phyloP scores from a whole-genome alignment of 2,888 invertebrate genomes.

The Yponomeuta evonymella region DNA sequence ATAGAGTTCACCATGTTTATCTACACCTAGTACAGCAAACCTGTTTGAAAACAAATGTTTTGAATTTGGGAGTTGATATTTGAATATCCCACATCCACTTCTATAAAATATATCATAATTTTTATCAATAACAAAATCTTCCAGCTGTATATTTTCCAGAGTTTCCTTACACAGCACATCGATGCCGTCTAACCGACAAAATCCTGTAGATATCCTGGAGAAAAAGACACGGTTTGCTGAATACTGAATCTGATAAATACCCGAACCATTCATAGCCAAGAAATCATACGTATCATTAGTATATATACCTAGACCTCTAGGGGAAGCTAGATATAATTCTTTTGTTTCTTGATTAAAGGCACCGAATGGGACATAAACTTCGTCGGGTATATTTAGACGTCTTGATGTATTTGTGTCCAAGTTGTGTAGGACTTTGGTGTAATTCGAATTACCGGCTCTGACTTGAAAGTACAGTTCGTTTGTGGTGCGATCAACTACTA shows the following conservation, averaged over 20 bases:
- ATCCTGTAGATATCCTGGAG: background rate
- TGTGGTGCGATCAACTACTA: background rate
- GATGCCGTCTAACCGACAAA: background rate
- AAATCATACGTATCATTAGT: background rate
- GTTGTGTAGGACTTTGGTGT: too few relatives aligned
- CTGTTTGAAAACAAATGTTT: background rate
- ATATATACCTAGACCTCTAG: background rate
- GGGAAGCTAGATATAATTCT: background rate
- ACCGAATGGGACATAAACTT: background rate
- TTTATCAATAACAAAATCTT: slow-evolving; percentile 8
- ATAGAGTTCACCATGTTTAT: slow-evolving; percentile 4
- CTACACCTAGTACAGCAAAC: background rate
- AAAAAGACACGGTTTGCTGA: background rate
- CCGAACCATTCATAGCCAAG: too few relatives aligned
- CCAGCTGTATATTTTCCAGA: background rate
- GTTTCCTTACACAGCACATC: too few relatives aligned
- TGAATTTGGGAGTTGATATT: background rate
- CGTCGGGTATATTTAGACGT: too few relatives aligned
- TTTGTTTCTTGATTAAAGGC: background rate
- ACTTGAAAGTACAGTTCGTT: slow-evolving; percentile 4
- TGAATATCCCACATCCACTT: too few relatives aligned
- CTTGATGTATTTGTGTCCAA: background rate
- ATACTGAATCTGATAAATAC: too few relatives aligned
- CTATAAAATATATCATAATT: too few relatives aligned
- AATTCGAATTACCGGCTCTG: too few relatives aligned